Evolutionary conservation across 64 coral and sea anemone genomes (phyloP).

Genomic region (Platygyra sinensis): DNA sequence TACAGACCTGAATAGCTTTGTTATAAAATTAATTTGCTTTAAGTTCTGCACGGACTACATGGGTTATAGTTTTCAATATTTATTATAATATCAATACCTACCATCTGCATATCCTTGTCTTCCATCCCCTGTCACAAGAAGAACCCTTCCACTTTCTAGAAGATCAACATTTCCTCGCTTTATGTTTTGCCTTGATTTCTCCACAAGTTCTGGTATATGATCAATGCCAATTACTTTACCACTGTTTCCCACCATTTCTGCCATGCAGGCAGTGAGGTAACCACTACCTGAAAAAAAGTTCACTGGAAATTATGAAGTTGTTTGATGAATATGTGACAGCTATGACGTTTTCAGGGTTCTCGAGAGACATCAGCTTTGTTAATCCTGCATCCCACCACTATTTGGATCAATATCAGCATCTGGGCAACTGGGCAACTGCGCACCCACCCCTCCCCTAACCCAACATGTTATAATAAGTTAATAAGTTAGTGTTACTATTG

Average conservation of each 20-base stretch:
- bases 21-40: too few relatives aligned
- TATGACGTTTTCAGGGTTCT: background rate
- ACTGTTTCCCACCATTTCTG: constrained; percentile 84
- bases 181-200: constrained; percentile 80
- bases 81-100: background rate
- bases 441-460: too few relatives aligned
- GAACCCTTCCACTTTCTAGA: constrained; percentile 66
- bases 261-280: constrained; percentile 87
- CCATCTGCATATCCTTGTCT: constrained; percentile 78
- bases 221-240: constrained; percentile 91
- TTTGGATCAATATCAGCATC: too few relatives aligned
- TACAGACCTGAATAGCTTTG: too few relatives aligned
- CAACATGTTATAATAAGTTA: too few relatives aligned
- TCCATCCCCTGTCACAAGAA: constrained; percentile 86
- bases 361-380: too few relatives aligned
- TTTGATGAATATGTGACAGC: background rate
- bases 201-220: constrained; percentile 86
- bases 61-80: background rate
- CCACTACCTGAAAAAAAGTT: constrained; percentile 71
- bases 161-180: constrained; percentile 77
- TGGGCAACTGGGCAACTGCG: too few relatives aligned
- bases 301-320: background rate
- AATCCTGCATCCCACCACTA: too few relatives aligned
- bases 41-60: too few relatives aligned
- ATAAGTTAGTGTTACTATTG: too few relatives aligned